Percentiles rank a stretch among this genome's conserved stretches.
phyloP scores from a whole-genome alignment of 2,797 vertebrate species.

The Clarias platycephalus region DNA sequence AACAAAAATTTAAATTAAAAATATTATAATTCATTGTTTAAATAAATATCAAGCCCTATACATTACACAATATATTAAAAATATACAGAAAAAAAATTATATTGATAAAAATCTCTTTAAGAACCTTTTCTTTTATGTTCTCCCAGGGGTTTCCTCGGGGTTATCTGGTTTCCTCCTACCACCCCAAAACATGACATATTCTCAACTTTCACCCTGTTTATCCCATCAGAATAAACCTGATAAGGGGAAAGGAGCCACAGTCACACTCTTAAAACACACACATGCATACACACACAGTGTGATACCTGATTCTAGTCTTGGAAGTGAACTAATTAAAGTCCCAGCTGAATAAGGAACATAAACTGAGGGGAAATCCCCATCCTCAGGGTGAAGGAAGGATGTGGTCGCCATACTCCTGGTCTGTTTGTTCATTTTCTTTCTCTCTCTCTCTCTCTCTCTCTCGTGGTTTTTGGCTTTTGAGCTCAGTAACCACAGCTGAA shows the following conservation, averaged over 20 bases:
- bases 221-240: not conserved
- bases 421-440: slow-evolving; percentile 51
- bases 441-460: slow-evolving; percentile 43
- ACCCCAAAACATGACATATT: not conserved
- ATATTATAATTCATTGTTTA: not conserved
- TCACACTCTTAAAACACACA: not conserved
- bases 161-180: not conserved
- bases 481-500: slow-evolving; percentile 17
- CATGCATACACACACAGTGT: slow-evolving; percentile 26
- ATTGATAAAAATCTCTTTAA: not conserved
- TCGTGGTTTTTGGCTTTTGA: slow-evolving; percentile 28
- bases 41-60: too few species aligned
- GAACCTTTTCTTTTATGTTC: not conserved
- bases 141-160: not conserved
- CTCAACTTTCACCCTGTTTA: not conserved
- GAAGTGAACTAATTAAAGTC: slow-evolving; percentile 71
- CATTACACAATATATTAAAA: too few species aligned
- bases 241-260: not conserved
- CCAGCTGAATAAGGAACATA: slow-evolving; percentile 58
- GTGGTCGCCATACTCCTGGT: slow-evolving; percentile 53
- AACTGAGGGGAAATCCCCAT: slow-evolving; percentile 66
- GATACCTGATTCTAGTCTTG: slow-evolving; percentile 57
- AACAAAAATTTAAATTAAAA: too few species aligned
- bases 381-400: slow-evolving; percentile 61
- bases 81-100: not conserved